Evolutionary conservation across 2,797 vertebrate genomes (phyloP).

Genomic region (Todus mexicanus): DNA sequence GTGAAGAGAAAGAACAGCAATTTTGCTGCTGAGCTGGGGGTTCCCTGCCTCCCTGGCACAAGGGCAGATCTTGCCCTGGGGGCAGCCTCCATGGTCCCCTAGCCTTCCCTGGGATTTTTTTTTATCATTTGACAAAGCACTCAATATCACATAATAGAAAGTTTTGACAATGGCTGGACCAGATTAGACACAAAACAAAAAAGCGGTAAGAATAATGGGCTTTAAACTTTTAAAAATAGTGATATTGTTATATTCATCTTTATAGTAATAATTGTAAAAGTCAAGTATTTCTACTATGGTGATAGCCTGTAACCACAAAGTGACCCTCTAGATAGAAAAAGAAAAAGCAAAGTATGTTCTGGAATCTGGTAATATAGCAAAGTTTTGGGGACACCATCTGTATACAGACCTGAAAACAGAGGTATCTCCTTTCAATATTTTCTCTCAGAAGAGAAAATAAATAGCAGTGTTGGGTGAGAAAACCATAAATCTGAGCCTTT

Average conservation of each 20-base stretch:
- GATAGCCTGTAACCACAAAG: neutral
- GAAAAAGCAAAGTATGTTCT: neutral
- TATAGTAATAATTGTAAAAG: neutral
- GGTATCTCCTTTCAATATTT: neutral
- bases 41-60: neutral
- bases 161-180: neutral
- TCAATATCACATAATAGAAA: neutral
- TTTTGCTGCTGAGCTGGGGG: neutral
- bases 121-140: neutral
- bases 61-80: neutral
- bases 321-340: neutral
- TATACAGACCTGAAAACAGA: neutral
- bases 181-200: neutral
- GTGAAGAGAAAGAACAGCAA: neutral
- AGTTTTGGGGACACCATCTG: neutral
- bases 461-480: neutral
- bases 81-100: neutral
- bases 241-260: neutral
- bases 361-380: neutral
- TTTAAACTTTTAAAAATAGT: neutral
- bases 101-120: neutral
- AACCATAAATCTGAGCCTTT: neutral
- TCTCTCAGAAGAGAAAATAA: neutral
- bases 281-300: neutral
- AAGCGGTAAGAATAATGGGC: neutral